Evolutionary conservation across 2,113 vertebrate genomes (phyloP).

Genomic region (Cnemophilus loriae): DNA sequence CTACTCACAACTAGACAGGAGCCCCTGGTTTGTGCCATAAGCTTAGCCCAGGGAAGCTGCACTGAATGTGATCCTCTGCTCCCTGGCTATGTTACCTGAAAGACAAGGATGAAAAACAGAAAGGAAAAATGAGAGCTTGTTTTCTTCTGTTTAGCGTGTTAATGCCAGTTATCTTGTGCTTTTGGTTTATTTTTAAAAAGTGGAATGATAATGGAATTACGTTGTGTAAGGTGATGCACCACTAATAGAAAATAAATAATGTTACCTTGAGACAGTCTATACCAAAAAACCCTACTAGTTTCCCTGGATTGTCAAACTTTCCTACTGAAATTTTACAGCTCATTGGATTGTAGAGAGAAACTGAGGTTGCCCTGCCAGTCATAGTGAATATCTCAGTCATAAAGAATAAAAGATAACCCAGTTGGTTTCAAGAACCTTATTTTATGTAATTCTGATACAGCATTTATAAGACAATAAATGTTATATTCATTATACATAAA

Average conservation of each 20-base stretch:
- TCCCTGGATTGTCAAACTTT: background rate
- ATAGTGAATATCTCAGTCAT: background rate
- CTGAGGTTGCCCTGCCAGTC: background rate
- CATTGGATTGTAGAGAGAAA: background rate
- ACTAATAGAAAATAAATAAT: background rate
- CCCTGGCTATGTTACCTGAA: background rate
- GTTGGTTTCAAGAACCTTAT: background rate
- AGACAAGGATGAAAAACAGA: background rate
- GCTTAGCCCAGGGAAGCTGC: background rate
- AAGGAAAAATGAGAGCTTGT: background rate
- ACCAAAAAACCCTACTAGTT: fast-evolving
- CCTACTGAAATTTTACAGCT: background rate
- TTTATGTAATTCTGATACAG: background rate
- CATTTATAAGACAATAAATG: background rate
- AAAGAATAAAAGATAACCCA: background rate
- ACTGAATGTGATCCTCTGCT: background rate
- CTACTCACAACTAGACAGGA: background rate
- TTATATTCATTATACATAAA: background rate
- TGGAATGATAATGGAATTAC: background rate
- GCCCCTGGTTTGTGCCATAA: background rate
- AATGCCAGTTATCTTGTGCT: background rate
- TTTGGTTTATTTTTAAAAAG: background rate
- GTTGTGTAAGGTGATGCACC: background rate
- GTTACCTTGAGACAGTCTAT: background rate
- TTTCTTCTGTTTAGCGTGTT: background rate